A percentile compares a stretch with the other conserved stretches of the same genome.
These are phyloP conservation scores for Petrolisthes manimaculis DNA, from an alignment of 2,888 invertebrate genomes.

Conservation along the genomic window DNA sequence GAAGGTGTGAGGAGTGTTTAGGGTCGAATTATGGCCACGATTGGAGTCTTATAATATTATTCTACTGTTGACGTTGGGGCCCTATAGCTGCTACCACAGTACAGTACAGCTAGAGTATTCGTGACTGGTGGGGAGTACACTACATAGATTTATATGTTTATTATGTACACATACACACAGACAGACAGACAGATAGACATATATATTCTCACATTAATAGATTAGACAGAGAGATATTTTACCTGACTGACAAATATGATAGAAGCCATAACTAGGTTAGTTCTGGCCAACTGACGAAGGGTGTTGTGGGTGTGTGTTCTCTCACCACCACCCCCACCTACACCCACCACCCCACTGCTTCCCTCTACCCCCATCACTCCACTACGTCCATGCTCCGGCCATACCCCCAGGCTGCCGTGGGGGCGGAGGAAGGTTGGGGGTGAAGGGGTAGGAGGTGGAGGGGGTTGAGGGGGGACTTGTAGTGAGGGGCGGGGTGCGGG, in stretches of 20 bases:
- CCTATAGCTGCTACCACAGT: no score
- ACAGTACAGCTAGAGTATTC: no score
- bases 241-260: constrained; percentile 30
- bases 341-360: neutral
- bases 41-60: no score
- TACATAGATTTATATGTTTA: neutral
- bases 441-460: constrained; percentile 7
- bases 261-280: constrained; percentile 15
- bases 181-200: neutral
- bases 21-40: no score
- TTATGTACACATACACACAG: neutral
- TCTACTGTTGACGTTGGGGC: no score
- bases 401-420: neutral
- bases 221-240: neutral
- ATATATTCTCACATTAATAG: neutral
- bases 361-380: neutral
- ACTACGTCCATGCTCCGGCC: neutral
- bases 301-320: constrained; percentile 19
- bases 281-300: constrained; percentile 19
- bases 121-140: no score
- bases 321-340: neutral
- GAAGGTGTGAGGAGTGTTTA: no score
- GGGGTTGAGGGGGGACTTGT: neutral
- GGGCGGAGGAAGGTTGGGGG: neutral
- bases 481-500: neutral